Evolutionary conservation across 2,113 vertebrate species (phyloP), one percentile per base, ranked within the genome.

Genomic region (Mixornis gularis): DNA sequence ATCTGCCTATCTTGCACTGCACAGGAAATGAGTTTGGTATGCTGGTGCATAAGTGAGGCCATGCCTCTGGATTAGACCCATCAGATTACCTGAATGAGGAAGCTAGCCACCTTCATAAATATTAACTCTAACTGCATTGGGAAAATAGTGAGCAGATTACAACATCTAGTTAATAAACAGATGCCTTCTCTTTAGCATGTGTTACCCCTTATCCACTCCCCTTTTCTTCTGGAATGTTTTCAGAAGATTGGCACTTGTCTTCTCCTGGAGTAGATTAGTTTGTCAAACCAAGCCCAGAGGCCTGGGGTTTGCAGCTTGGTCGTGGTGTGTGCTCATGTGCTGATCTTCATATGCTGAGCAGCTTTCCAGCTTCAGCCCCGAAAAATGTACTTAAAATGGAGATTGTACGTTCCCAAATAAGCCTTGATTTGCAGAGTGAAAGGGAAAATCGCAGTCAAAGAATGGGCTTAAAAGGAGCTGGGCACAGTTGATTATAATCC

Each of bases 51-150:
- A n/a, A 87, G 69, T 38, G 71, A 65, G 79, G 89, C 60, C 30
- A 24, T 71, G 79, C 13, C 46, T 77, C 53, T 86, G 94, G 88
- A 96, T 90, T 83, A 91, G 69, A 85, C 59, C 20, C 66, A 20
- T 71, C 80, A 71, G 41, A 51, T 70, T 90, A 60, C 70, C 85
- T 96, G 90, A 68, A 43, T 87, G 60, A 6, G 29, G 94, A 96
- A 94, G 83, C 96, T 53, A 95, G 69, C 40, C 80, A 73, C 71
- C 93, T 95, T 94, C 74, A 85, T 87, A 87, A 87, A 95, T 96
- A 90, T 87, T 81, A 92, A 95, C 89, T 87, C 38, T 36, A 71
- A 64, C 66, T 76, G 60, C 87, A 32, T 1, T 90, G 82, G 79
- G 84, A 95, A 94, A 92, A 69, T 62, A 92, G 93, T 77, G 87